Evolutionary conservation across 2,888 invertebrate species (phyloP).

Genomic region (Heliconius cydno): DNA sequence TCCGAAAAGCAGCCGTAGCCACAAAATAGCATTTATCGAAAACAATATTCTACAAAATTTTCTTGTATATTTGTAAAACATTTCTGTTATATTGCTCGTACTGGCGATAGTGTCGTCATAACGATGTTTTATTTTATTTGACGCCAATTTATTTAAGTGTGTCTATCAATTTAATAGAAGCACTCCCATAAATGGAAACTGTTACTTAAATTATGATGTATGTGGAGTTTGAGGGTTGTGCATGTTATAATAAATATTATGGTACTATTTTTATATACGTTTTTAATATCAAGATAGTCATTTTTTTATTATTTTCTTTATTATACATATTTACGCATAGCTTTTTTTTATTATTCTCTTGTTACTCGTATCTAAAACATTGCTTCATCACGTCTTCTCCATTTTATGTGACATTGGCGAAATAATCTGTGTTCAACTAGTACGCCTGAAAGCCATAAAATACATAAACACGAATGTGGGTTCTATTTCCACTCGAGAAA

Average conservation of each 20-base stretch:
- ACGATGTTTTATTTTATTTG: slow-evolving; percentile 23
- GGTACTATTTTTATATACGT: neutral
- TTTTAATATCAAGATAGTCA: neutral
- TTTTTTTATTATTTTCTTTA: neutral
- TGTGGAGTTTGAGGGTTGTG: slow-evolving; percentile 21
- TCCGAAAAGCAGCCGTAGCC: slow-evolving; percentile 35
- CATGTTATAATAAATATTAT: slow-evolving; percentile 15
- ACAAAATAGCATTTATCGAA: slow-evolving; percentile 29
- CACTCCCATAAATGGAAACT: slow-evolving; percentile 29
- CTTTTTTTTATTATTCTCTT: too few relatives aligned
- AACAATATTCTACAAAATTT: slow-evolving; percentile 11
- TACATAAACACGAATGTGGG: too few relatives aligned
- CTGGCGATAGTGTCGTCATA: neutral
- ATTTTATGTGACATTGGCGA: too few relatives aligned
- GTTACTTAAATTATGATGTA: slow-evolving; percentile 21
- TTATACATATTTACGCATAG: too few relatives aligned
- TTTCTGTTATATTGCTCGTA: slow-evolving; percentile 4
- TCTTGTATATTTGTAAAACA: slow-evolving; percentile 18
- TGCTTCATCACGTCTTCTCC: too few relatives aligned
- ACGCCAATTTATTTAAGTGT: slow-evolving; percentile 27
- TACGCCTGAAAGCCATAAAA: too few relatives aligned
- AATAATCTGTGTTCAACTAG: too few relatives aligned
- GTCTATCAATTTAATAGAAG: slow-evolving; percentile 25
- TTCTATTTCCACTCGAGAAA: too few relatives aligned
- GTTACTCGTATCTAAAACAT: too few relatives aligned